Percentiles rank a stretch among this genome's conserved stretches.
phyloP scores from a whole-genome alignment of 1,140 invertebrate genomes.

The Zaprionus vittiger region DNA sequence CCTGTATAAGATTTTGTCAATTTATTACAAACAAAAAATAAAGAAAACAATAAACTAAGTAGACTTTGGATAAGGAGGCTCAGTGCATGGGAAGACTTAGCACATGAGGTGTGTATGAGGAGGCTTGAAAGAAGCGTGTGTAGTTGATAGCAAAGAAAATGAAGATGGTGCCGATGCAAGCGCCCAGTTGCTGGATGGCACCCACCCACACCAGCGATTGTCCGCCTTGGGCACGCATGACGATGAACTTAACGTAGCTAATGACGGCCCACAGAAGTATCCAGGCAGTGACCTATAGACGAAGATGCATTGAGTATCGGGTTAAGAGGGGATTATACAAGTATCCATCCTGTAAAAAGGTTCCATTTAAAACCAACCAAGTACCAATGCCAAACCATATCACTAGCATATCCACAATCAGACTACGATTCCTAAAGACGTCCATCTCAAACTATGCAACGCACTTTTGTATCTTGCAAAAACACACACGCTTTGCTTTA shows the following conservation, averaged over 20 bases:
- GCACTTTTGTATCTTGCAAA: too few relatives aligned
- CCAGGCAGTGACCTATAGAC: slow-evolving; percentile 88
- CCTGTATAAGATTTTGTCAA: neutral
- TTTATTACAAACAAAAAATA: neutral
- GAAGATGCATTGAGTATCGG: slow-evolving; percentile 3
- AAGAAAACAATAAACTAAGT: neutral
- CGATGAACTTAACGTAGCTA: slow-evolving; percentile 92
- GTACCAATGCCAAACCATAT: slow-evolving; percentile 93
- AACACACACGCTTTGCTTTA: too few relatives aligned
- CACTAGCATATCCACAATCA: slow-evolving; percentile 89
- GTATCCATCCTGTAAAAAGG: slow-evolving; percentile 87
- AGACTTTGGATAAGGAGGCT: neutral
- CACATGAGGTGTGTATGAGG: slow-evolving; percentile 1
- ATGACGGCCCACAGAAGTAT: slow-evolving; percentile 88
- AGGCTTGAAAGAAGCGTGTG: slow-evolving; percentile 86
- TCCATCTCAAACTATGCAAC: neutral
- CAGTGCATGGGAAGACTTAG: too few relatives aligned
- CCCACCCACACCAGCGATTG: slow-evolving; percentile 86
- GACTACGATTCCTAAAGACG: slow-evolving; percentile 79
- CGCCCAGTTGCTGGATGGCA: slow-evolving; percentile 91
- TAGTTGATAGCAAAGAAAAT: slow-evolving; percentile 91
- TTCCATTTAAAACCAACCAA: slow-evolving; percentile 95
- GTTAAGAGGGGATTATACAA: too few relatives aligned
- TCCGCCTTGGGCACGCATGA: slow-evolving; percentile 87
- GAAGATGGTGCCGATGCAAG: slow-evolving; percentile 90